Conservation (phyloP, 2,888 invertebrate species). For the Agonopterix arenella region DNA sequence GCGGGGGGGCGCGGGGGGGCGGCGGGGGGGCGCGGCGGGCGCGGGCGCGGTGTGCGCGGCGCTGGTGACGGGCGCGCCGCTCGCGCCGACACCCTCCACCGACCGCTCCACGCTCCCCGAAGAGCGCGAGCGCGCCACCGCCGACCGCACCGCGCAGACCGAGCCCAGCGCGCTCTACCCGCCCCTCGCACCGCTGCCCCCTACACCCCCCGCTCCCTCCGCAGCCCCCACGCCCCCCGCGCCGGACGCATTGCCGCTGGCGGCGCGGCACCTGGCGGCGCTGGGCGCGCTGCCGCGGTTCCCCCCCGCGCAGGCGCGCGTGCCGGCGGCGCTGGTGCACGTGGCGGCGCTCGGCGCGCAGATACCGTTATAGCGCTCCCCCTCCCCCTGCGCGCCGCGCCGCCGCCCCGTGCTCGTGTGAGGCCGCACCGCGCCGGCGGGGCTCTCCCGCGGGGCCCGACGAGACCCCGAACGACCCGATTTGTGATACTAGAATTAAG, state of each 20-base stretch:
- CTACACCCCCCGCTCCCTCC: slow-evolving; percentile 1
- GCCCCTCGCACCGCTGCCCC: slow-evolving; percentile 3
- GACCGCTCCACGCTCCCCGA: slow-evolving; percentile 51
- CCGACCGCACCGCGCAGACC: slow-evolving; percentile 25
- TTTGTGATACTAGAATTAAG: background rate
- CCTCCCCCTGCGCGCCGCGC: background rate
- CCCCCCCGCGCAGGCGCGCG: slow-evolving; percentile 11
- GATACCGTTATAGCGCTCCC: too few relatives aligned
- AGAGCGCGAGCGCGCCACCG: slow-evolving; percentile 9
- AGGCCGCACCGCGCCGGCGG: slow-evolving; percentile 14
- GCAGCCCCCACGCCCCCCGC: slow-evolving; percentile 8
- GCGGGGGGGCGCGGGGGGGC: slow-evolving; percentile 46
- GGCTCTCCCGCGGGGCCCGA: slow-evolving; percentile 23
- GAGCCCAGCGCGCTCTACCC: slow-evolving; percentile 38
- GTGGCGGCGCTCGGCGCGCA: slow-evolving; percentile 18
- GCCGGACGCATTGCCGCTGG: slow-evolving; percentile 26
- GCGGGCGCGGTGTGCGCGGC: slow-evolving; percentile 31
- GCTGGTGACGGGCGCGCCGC: slow-evolving; percentile 19
- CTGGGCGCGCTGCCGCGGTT: slow-evolving; percentile 10
- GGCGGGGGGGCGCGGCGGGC: slow-evolving; percentile 37
- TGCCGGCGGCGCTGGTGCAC: slow-evolving; percentile 17
- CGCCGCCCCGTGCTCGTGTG: slow-evolving; percentile 18
- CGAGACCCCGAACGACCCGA: slow-evolving; percentile 1
- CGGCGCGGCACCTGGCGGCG: slow-evolving; percentile 30
- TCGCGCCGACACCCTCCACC: slow-evolving; percentile 47